phyloP scores from a whole-genome alignment of 1,140 invertebrate genomes.

The fruit fly (Drosophila melanogaster) region Release_6_plus_ISO1_MT NT_037436.4:7219001-7219500 shows the following conservation, averaged over 20 bases:
- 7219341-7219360: slow-evolving; percentile 10
- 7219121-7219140: slow-evolving; percentile 16
- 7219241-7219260: slow-evolving; percentile 73
- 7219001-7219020: slow-evolving; percentile 35
- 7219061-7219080: slow-evolving; percentile 81
- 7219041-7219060: slow-evolving; percentile 80
- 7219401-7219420: slow-evolving; percentile 50
- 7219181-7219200: slow-evolving; percentile 58
- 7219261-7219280: slow-evolving; percentile 60
- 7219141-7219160: slow-evolving; percentile 3
- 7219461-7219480: slow-evolving; percentile 4
- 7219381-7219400: slow-evolving; percentile 2
- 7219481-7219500: background rate
- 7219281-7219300: slow-evolving; percentile 41
- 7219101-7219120: slow-evolving; percentile 76
- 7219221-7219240: slow-evolving; percentile 65
- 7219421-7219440: slow-evolving; percentile 59
- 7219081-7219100: slow-evolving; percentile 82
- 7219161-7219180: slow-evolving; percentile 6
- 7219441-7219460: slow-evolving; percentile 58
- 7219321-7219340: slow-evolving; percentile 34
- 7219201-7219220: slow-evolving; percentile 57
- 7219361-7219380: slow-evolving; percentile 1
- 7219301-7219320: slow-evolving; percentile 6
- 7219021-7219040: slow-evolving; percentile 66